Conservation (phyloP, 2,113 vertebrate genomes). For the Petrocephalus microphthalmus region DNA sequence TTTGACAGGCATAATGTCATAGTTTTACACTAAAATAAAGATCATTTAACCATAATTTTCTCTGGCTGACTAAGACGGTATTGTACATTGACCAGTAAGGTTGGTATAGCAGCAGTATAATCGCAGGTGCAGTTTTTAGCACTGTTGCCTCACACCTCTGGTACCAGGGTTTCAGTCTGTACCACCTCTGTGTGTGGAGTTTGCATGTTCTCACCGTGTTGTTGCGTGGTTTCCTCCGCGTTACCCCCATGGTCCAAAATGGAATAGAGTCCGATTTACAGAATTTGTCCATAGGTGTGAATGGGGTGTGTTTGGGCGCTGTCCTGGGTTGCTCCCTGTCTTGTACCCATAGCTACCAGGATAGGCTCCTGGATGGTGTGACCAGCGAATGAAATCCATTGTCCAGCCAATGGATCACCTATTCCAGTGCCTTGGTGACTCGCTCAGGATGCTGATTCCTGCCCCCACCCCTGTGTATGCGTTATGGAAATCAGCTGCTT, state of each 20-base stretch:
- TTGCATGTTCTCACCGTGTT: neutral
- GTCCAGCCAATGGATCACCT: neutral
- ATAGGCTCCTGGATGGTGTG: neutral
- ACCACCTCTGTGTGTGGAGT: neutral
- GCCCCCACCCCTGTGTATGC: too few relatives aligned
- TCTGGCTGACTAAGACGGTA: too few relatives aligned
- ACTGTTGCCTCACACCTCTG: neutral
- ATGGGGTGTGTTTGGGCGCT: neutral
- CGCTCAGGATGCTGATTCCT: too few relatives aligned
- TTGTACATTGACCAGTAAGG: too few relatives aligned
- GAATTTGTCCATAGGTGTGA: neutral
- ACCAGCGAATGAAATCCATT: neutral
- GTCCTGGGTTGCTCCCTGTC: neutral
- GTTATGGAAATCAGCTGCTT: neutral
- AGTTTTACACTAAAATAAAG: too few relatives aligned
- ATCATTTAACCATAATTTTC: too few relatives aligned
- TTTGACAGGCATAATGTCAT: too few relatives aligned
- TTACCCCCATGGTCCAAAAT: neutral
- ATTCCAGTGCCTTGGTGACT: neutral
- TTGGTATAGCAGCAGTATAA: neutral
- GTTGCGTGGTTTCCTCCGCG: neutral
- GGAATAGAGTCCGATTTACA: neutral
- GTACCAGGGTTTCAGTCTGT: neutral
- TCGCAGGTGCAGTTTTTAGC: neutral
- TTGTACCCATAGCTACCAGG: neutral